Percentiles rank a stretch among this genome's conserved stretches.
Evolutionary conservation across 1,140 invertebrate species (phyloP).

Genomic region (Lasioglossum baleicum): DNA sequence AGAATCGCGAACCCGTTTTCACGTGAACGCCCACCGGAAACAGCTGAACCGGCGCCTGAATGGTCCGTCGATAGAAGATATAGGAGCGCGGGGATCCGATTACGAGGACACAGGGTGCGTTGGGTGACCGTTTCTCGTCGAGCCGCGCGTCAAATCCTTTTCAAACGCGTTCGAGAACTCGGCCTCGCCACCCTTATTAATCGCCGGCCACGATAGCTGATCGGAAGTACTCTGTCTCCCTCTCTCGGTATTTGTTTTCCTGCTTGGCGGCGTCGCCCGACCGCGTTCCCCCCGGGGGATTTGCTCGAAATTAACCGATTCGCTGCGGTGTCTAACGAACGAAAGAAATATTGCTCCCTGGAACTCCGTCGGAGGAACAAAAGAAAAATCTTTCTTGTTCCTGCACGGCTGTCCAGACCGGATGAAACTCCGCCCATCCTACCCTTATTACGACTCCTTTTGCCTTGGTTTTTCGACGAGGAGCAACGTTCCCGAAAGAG

Average conservation of each 20-base stretch:
- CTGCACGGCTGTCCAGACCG: conserved; percentile 29
- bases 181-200: conserved; percentile 33
- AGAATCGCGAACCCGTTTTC: conserved; percentile 80
- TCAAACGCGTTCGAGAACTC: neutral
- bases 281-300: neutral
- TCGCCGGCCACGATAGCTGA: neutral
- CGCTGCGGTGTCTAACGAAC: conserved; percentile 65
- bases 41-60: conserved; percentile 75
- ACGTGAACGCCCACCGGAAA: conserved; percentile 79
- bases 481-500: conserved; percentile 25
- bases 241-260: conserved; percentile 15
- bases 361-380: conserved; percentile 47
- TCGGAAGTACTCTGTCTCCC: neutral
- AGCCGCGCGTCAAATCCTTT: conserved; percentile 38
- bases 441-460: conserved; percentile 60
- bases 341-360: conserved; percentile 59
- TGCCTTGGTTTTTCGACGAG: conserved; percentile 36
- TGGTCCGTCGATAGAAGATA: conserved; percentile 71
- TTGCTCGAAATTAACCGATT: conserved; percentile 62
- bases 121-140: conserved; percentile 74
- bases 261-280: too few relatives aligned
- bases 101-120: conserved; percentile 73
- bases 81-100: conserved; percentile 76
- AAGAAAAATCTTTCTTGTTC: conserved; percentile 54
- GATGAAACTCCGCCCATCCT: conserved; percentile 55